Percentiles rank a stretch among this genome's conserved stretches.
Evolutionary conservation across 2,888 invertebrate genomes (phyloP).

Genomic region (Drosophila cognata): DNA sequence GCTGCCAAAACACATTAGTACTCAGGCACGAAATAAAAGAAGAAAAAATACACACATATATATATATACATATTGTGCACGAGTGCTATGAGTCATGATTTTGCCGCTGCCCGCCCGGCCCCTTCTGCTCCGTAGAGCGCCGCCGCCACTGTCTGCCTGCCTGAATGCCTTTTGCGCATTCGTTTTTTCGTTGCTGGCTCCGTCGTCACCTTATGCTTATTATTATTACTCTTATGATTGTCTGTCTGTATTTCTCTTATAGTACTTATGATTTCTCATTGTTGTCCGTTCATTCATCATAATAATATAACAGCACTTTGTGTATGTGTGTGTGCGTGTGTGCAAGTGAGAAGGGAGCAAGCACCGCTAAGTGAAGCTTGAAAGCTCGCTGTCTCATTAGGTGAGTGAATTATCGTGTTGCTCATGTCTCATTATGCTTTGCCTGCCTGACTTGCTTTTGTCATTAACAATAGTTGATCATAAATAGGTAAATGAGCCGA

Average conservation of each 20-base stretch:
- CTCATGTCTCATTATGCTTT: conserved; percentile 74
- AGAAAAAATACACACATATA: conserved; percentile 42
- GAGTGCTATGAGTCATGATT: conserved; percentile 79
- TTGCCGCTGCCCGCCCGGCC: conserved; percentile 32
- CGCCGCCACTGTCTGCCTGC: conserved; percentile 41
- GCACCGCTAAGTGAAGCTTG: conserved; percentile 71
- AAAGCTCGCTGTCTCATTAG: conserved; percentile 71
- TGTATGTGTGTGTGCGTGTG: conserved; percentile 16
- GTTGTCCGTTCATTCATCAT: conserved; percentile 75
- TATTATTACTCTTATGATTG: conserved; percentile 71
- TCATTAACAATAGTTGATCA: conserved; percentile 66
- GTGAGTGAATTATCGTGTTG: conserved; percentile 56
- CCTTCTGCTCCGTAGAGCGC: conserved; percentile 18
- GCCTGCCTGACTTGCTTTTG: conserved; percentile 32
- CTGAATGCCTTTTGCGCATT: conserved; percentile 69
- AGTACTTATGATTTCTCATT: conserved; percentile 77
- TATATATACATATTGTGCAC: conserved; percentile 44
- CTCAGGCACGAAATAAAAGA: conserved; percentile 78
- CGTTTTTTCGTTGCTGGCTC: conserved; percentile 60
- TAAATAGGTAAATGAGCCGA: conserved; percentile 53
- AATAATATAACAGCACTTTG: conserved; percentile 68
- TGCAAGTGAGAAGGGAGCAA: conserved; percentile 40
- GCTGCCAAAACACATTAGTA: conserved; percentile 79
- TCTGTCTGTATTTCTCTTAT: conserved; percentile 54
- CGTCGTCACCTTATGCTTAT: conserved; percentile 80